Percentiles rank a stretch among this genome's conserved stretches.
Conservation (phyloP, 2,113 vertebrate species). For the Chinchilla lanigera region DNA sequence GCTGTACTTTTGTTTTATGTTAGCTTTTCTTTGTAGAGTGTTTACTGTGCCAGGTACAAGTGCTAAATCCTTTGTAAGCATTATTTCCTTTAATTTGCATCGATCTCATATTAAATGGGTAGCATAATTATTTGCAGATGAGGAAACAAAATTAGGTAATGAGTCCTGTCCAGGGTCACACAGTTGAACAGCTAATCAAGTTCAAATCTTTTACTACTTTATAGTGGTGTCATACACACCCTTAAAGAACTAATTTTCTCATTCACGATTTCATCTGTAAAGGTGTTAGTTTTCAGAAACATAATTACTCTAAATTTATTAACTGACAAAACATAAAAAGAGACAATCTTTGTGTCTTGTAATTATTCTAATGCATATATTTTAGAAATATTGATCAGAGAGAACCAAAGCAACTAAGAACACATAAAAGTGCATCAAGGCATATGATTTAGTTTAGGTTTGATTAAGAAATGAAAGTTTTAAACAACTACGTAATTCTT, state of each 20-base stretch:
- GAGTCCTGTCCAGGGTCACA: slow-evolving; percentile 19
- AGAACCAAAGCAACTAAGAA: slow-evolving; percentile 44
- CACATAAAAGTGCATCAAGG: slow-evolving; percentile 19
- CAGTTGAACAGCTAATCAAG: not conserved
- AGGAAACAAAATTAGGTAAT: slow-evolving; percentile 46
- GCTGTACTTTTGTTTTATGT: slow-evolving; percentile 5
- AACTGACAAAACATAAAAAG: slow-evolving; percentile 38
- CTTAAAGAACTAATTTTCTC: slow-evolving; percentile 36
- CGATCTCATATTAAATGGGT: not conserved
- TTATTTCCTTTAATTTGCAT: slow-evolving; percentile 37
- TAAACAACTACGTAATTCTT: slow-evolving; percentile 36
- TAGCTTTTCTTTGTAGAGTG: slow-evolving; percentile 12
- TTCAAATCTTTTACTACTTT: not conserved
- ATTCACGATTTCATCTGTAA: slow-evolving; percentile 5
- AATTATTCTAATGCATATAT: not conserved
- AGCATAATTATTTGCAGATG: slow-evolving; percentile 41
- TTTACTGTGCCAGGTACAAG: not conserved
- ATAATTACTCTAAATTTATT: not conserved
- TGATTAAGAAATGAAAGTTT: slow-evolving; percentile 56
- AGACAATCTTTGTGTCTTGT: not conserved
- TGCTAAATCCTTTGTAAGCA: not conserved
- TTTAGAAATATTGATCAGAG: not conserved
- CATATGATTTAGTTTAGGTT: not conserved
- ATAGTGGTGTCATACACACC: not conserved
- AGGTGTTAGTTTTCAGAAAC: slow-evolving; percentile 36